Base-by-base conservation (phyloP, 2,797 vertebrate species). In the Spondyliosoma cantharus region DNA sequence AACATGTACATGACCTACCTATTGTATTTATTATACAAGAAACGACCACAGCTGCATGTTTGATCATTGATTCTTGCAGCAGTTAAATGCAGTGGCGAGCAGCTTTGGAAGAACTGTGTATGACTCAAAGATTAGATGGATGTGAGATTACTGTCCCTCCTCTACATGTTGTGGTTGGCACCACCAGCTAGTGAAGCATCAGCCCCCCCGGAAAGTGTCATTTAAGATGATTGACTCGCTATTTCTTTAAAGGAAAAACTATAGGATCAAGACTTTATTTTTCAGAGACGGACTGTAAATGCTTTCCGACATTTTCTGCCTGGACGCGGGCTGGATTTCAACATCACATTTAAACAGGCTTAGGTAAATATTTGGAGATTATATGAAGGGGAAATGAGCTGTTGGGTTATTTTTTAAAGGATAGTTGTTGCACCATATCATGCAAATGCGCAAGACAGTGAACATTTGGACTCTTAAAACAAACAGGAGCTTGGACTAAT, bases 341-440 rank as follows among this genome's bases (percentile, higher is more conserved):
- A 48, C 25, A 60, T 50, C 29, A 14, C 32, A 62, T 81, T 71
- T 46, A 27, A 59, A 52, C 13, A 2, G 65, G 58, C 67, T 81
- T 61, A 32, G 48, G 59, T 43, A 76, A 90, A 88, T 80, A 82
- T 84, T 83, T 81, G 58, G 63, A 78, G 75, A 78, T 76, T 48
- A 73, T 66, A 72, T 29, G 7, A 74, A 77, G 45, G 72, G 81
- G 78, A 90, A 88, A 90, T 63, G 81, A 86, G 74, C 61, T 1
- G 62, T 4, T 6, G 49, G 49, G 57, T 72, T 80, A 83, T 85
- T 86, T 85, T 87, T 77, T 82, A 79, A 74, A 5, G 52, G 1
- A 49, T 4, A 22, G n/a, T 27, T 68, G 25, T 46, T 61, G 74
- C 53, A 65, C 32, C 11, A 12, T 20, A 49, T 74, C 32, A 24